phyloP scores from a whole-genome alignment of 2,888 invertebrate species.

The Cylloceria caligata region DNA sequence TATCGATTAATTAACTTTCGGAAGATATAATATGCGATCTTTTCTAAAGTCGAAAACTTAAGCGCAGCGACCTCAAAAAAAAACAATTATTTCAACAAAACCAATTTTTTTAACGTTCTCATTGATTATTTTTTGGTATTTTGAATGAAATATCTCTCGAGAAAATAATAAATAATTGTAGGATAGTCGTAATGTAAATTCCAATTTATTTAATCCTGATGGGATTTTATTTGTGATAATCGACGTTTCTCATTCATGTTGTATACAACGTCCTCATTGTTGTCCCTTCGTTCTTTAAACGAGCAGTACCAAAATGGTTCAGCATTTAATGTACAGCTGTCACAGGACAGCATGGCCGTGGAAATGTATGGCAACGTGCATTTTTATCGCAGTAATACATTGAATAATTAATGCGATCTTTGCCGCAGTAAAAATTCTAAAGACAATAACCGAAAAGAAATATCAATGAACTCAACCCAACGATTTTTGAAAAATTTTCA shows the following conservation, averaged over 20 bases:
- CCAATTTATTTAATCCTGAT: background rate
- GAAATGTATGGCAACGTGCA: too few species aligned
- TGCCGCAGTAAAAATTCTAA: too few species aligned
- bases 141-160: too few species aligned
- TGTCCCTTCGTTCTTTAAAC: background rate
- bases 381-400: too few species aligned
- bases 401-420: too few species aligned
- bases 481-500: too few species aligned
- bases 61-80: background rate
- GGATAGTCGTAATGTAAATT: background rate
- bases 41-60: background rate
- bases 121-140: background rate
- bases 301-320: background rate
- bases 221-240: background rate
- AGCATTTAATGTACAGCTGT: background rate
- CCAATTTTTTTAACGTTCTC: background rate
- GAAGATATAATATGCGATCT: conserved; percentile 7
- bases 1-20: conserved; percentile 53
- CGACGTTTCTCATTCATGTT: background rate
- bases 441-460: too few species aligned
- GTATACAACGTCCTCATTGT: background rate
- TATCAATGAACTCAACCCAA: too few species aligned
- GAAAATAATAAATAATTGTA: background rate
- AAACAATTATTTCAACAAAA: background rate
- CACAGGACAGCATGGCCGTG: too few species aligned